These are phyloP conservation scores for Coryphaenoides rupestris DNA, from an alignment of 2,113 vertebrate genomes.

Conservation along the genomic window DNA sequence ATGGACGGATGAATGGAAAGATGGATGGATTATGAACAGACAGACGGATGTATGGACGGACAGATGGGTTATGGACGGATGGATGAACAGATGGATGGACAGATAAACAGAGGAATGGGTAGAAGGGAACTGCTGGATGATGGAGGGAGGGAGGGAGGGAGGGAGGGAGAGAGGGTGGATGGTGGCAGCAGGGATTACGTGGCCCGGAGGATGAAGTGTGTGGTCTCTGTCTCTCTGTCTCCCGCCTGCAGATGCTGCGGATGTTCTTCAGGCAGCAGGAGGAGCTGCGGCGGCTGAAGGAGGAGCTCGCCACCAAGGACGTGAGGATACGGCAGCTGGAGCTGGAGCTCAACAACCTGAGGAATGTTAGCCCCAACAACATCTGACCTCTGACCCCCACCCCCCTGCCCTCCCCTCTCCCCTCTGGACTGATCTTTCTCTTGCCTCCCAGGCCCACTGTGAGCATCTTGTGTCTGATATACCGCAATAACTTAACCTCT, in stretches of 20 bases:
- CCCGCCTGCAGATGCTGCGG: conserved; percentile 83
- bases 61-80: not conserved
- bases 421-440: conserved; percentile 33
- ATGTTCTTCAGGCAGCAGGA: conserved; percentile 98
- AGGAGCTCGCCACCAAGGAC: conserved; percentile 88
- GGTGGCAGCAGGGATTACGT: not conserved
- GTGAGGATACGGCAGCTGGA: conserved; percentile 91
- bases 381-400: conserved; percentile 71
- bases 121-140: too few relatives aligned
- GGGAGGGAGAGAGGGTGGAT: not conserved
- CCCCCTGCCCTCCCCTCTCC: conserved; percentile 29
- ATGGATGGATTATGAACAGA: not conserved
- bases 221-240: not conserved
- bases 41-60: not conserved
- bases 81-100: not conserved
- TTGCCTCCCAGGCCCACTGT: conserved; percentile 26
- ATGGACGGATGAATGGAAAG: too few relatives aligned
- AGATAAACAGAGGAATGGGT: not conserved
- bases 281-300: conserved; percentile 89
- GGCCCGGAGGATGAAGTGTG: not conserved
- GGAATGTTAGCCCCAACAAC: conserved; percentile 87
- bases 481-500: too few relatives aligned
- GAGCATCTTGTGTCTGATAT: too few relatives aligned
- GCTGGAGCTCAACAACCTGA: conserved; percentile 92
- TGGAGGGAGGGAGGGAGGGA: not conserved